A percentile compares a stretch with the other conserved stretches of the same genome.
phyloP scores from a whole-genome alignment of 2,113 vertebrate genomes.

The Archilochus colubris region DNA sequence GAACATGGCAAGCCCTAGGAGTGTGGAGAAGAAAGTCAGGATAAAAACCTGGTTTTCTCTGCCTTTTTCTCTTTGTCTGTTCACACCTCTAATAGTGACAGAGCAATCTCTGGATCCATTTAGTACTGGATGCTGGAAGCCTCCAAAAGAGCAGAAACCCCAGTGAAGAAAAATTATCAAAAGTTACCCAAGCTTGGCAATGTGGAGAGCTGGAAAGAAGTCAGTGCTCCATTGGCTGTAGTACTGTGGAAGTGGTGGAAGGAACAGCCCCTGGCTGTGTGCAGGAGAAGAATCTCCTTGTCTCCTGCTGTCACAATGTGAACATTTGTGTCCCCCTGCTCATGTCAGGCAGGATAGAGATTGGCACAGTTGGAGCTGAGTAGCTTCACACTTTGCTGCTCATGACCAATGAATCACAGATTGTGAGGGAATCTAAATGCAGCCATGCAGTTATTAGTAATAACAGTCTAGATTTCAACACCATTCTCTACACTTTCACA shows the following conservation, averaged over 20 bases:
- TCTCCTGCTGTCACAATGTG: not conserved
- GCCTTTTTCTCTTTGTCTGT: conserved; percentile 17
- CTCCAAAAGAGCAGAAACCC: not conserved
- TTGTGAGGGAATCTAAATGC: not conserved
- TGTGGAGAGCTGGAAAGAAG: not conserved
- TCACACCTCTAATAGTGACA: conserved; percentile 9
- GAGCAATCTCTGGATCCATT: conserved; percentile 5
- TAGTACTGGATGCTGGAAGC: not conserved
- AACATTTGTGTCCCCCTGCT: not conserved
- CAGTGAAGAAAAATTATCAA: not conserved
- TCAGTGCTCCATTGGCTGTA: not conserved
- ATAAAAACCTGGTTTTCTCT: conserved; percentile 55
- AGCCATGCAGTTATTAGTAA: not conserved
- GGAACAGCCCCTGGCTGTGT: not conserved
- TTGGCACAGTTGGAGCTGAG: not conserved
- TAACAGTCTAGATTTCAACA: not conserved
- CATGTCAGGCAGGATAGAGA: not conserved
- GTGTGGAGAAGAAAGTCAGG: conserved; percentile 71
- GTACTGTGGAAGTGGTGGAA: not conserved
- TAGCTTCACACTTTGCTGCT: not conserved
- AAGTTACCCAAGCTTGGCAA: not conserved
- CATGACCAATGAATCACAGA: not conserved
- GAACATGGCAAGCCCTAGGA: conserved; percentile 78
- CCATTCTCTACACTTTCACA: not conserved
- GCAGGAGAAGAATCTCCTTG: not conserved